Evolutionary conservation across 2,797 vertebrate genomes (phyloP).

Genomic region (Pipistrellus kuhlii): DNA sequence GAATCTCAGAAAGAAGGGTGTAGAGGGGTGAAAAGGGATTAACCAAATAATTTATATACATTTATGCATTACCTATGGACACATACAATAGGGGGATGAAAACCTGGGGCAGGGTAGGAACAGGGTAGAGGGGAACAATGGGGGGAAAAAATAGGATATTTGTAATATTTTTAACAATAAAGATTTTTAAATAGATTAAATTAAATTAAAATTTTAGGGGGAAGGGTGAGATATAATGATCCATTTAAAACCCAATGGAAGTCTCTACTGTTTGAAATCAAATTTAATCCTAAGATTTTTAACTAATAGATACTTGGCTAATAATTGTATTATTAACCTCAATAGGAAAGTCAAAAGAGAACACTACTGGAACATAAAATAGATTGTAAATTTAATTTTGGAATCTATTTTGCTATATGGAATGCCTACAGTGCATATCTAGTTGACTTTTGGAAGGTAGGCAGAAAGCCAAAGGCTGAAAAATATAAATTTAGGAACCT

Average conservation of each 20-base stretch:
- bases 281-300: neutral
- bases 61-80: no score
- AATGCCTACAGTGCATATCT: neutral
- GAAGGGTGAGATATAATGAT: neutral
- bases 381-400: neutral
- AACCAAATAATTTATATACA: no score
- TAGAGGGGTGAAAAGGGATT: no score
- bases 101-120: no score
- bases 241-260: neutral
- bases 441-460: neutral
- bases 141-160: no score
- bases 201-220: no score
- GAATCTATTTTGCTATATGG: neutral
- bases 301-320: neutral
- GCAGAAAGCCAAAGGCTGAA: neutral
- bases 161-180: no score
- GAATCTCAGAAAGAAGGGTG: no score
- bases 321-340: neutral
- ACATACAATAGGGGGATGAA: no score
- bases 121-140: no score
- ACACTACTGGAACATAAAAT: neutral
- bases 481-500: slow-evolving; percentile 18
- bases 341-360: neutral
- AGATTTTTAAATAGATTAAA: no score
- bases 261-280: neutral